Conservation (phyloP, 2,888 invertebrate genomes). For the Parnassius glacialis region DNA sequence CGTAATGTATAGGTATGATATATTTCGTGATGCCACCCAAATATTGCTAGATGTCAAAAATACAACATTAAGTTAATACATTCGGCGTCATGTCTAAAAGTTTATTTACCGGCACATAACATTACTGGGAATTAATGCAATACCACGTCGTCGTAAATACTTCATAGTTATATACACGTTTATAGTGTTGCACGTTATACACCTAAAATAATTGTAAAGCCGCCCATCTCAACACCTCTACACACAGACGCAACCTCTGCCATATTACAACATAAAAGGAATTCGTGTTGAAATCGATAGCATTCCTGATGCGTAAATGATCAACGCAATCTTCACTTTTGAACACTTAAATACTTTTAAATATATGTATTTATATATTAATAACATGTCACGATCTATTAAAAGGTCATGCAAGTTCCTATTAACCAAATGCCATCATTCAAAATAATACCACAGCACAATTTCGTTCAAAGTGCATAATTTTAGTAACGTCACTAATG, state of each 20-base stretch:
- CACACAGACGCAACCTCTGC: constrained; percentile 18
- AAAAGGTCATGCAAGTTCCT: too few relatives aligned
- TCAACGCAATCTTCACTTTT: background rate
- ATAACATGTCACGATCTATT: background rate
- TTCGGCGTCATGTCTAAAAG: background rate
- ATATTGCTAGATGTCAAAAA: too few relatives aligned
- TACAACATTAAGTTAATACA: too few relatives aligned
- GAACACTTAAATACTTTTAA: background rate
- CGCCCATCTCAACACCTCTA: constrained; percentile 11
- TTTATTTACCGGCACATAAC: constrained; percentile 9
- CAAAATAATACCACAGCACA: background rate
- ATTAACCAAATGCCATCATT: too few relatives aligned
- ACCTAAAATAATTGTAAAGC: constrained; percentile 17
- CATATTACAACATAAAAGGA: constrained; percentile 24
- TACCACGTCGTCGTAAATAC: background rate
- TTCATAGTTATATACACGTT: constrained; percentile 9
- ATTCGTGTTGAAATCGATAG: constrained; percentile 22
- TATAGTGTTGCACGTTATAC: constrained; percentile 4
- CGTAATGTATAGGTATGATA: too few relatives aligned
- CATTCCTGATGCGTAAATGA: constrained; percentile 17
- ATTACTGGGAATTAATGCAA: constrained; percentile 2
- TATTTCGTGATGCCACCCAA: too few relatives aligned
- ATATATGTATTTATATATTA: constrained; percentile 2
- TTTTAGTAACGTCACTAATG: background rate
- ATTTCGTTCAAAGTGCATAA: background rate